Evolutionary conservation across 2,113 vertebrate genomes (phyloP), one percentile per base, ranked within the genome.

Genomic region (Lutjanus erythropterus): DNA sequence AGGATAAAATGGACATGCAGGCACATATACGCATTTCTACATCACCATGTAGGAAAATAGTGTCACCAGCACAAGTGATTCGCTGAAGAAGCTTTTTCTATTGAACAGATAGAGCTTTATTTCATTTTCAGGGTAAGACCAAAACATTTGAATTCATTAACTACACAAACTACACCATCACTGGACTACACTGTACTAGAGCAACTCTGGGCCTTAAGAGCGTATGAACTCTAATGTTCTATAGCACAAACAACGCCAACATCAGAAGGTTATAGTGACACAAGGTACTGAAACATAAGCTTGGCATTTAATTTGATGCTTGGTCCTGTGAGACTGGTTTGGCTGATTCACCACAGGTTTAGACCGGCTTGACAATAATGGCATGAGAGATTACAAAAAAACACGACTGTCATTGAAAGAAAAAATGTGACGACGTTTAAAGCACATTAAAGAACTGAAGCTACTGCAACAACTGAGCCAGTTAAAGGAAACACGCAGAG

Each of bases 401-500:
- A 52, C 25, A 55, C 78, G 42, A 73, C 25, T 71, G 65, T 86
- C 42, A 64, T 84, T 8, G 65, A 79, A 84, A 64, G 50, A 68
- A 59, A 71, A 50, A 71, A 50, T 16, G 11, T 50, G 47, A 58
- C 29, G 41, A 71, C 25, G 47, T 59, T 66, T 56, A 77, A 82
- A 62, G 39, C 59, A 65, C 53, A 70, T 47, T 59, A 59, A 39
- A 83, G 37, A 80, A 71, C 23, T 39, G 44, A 65, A 74, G 58
- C 39, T 60, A 83, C 27, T 52, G 62, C 44, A 64, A 73, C 72
- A 59, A 77, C 53, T 52, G 80, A 70, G 73, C 64, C 35, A 37
- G 50, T 39, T 56, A 80, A 74, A 66, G 71, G 37, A 62, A 78
- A 81, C 19, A 81, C 18, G n/a, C 77, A 83, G 92, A 93, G 91